Conservation (phyloP, 2,888 invertebrate species). For the Mythimna albipuncta region DNA sequence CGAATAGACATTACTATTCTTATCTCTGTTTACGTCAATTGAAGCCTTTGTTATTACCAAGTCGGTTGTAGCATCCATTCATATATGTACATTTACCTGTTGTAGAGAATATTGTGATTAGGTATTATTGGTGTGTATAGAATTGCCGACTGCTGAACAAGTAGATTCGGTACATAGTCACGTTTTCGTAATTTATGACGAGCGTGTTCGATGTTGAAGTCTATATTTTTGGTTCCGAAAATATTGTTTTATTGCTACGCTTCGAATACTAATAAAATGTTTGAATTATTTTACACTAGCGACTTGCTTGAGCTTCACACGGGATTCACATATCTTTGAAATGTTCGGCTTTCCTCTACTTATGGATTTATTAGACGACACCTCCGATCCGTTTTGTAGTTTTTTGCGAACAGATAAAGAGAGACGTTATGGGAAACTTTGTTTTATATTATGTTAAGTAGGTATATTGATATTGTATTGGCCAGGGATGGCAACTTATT, state of each 20-base stretch:
- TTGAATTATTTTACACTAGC: conserved; percentile 15
- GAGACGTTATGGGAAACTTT: too few species aligned
- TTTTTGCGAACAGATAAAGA: too few species aligned
- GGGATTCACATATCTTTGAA: too few species aligned
- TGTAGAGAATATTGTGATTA: conserved; percentile 38
- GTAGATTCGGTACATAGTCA: conserved; percentile 39
- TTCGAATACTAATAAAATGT: conserved; percentile 29
- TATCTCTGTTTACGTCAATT: conserved; percentile 53
- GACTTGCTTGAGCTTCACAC: neutral
- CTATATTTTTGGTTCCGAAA: conserved; percentile 37
- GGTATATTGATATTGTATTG: neutral
- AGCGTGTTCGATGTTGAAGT: conserved; percentile 33
- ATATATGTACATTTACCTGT: conserved; percentile 33
- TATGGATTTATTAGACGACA: too few species aligned
- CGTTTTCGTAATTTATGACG: conserved; percentile 49
- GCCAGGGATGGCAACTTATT: neutral
- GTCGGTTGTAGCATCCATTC: conserved; percentile 40
- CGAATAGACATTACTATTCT: conserved; percentile 51
- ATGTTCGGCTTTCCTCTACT: too few species aligned
- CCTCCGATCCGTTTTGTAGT: too few species aligned
- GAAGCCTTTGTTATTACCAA: conserved; percentile 54
- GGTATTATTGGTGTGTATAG: conserved; percentile 43
- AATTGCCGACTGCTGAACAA: conserved; percentile 31
- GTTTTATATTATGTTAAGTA: too few species aligned
- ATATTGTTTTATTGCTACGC: conserved; percentile 37